phyloP scores from a whole-genome alignment of 37 sponge, comb jelly and placozoan genomes.

The Mnemiopsis leidyi region DNA sequence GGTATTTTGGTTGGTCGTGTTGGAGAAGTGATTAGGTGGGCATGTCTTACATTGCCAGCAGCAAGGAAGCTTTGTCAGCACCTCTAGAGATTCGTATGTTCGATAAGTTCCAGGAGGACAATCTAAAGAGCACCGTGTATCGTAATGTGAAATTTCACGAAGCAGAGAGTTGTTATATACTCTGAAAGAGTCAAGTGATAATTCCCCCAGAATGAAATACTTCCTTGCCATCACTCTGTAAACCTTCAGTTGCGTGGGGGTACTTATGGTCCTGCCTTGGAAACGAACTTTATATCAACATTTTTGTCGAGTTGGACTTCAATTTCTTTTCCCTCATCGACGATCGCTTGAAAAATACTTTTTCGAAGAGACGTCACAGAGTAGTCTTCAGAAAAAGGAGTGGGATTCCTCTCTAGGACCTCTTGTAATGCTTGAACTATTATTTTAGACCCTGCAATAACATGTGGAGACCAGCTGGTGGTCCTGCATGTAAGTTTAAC shows the following conservation, averaged over 20 bases:
- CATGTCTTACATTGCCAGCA: slow-evolving; percentile 41
- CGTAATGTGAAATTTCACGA: neutral
- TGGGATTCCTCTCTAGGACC: neutral
- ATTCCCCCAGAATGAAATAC: neutral
- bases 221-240: neutral
- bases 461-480: neutral
- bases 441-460: neutral
- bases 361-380: neutral
- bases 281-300: neutral
- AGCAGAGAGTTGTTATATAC: neutral
- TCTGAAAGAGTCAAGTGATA: neutral
- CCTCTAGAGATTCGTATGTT: neutral
- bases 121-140: neutral
- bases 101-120: slow-evolving; percentile 2
- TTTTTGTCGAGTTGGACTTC: neutral
- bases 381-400: neutral
- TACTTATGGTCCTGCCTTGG: neutral
- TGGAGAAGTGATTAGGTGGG: neutral
- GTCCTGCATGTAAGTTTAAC: too few species aligned
- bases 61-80: neutral
- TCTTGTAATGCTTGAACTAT: neutral
- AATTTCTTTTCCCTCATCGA: neutral
- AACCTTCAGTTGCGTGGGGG: neutral
- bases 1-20: neutral
- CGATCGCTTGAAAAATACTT: neutral